Percentiles rank a stretch among this genome's conserved stretches.
Evolutionary conservation across 2,888 invertebrate species (phyloP).

Genomic region (Galerucella pusilla): DNA sequence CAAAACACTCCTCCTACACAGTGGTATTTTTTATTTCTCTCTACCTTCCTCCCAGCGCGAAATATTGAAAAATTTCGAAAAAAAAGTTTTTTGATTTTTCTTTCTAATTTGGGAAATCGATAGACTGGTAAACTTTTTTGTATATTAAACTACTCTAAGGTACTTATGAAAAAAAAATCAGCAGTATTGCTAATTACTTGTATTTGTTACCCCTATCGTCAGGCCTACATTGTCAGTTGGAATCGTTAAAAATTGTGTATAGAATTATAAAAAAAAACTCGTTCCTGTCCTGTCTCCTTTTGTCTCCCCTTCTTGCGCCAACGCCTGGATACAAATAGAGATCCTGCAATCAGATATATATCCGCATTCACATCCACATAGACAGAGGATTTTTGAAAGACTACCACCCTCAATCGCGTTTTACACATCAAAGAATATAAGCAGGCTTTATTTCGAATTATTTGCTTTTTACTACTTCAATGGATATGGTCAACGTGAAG

Average conservation of each 20-base stretch:
- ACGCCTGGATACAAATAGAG: neutral
- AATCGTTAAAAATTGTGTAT: neutral
- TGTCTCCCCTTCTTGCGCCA: neutral
- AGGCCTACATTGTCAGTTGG: no score
- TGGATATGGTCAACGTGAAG: conserved; percentile 34
- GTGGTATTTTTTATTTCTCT: no score
- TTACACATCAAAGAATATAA: conserved; percentile 52
- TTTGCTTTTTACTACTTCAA: conserved; percentile 50
- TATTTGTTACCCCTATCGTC: no score
- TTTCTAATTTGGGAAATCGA: no score
- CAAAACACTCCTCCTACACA: no score
- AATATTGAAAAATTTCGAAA: no score
- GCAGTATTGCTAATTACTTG: no score
- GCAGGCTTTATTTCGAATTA: conserved; percentile 54
- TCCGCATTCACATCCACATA: conserved; percentile 3
- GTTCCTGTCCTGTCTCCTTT: neutral
- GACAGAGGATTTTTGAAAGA: conserved; percentile 37
- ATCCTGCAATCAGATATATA: conserved; percentile 9
- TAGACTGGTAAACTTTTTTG: no score
- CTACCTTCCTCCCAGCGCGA: no score
- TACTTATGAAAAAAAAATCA: no score
- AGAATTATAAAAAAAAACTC: neutral
- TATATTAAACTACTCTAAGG: no score
- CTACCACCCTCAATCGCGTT: conserved; percentile 44
- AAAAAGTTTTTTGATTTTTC: no score